phyloP scores from a whole-genome alignment of 1,140 invertebrate species.

The Psilanteris sp. region DNA sequence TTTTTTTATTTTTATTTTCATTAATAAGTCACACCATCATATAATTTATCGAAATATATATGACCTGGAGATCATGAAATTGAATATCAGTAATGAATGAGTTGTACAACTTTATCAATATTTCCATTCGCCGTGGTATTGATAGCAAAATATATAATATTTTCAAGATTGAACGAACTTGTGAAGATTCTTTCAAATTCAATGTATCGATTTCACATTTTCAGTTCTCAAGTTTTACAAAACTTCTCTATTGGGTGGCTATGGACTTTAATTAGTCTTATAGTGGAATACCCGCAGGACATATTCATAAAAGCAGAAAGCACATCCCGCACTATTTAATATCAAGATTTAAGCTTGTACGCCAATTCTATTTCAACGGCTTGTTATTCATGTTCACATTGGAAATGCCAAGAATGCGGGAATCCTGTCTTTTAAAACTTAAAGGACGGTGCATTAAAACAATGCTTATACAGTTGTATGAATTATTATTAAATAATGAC shows the following conservation, averaged over 20 bases:
- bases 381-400: slow-evolving; percentile 11
- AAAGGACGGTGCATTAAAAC: too few species aligned
- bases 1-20: too few species aligned
- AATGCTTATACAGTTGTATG: too few species aligned
- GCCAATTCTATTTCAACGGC: slow-evolving; percentile 4
- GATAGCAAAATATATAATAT: slow-evolving; percentile 38
- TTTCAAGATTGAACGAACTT: slow-evolving; percentile 44
- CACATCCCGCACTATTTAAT: slow-evolving; percentile 30
- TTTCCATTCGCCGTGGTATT: slow-evolving; percentile 32
- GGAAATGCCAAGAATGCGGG: slow-evolving; percentile 1
- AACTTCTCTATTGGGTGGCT: slow-evolving; percentile 29
- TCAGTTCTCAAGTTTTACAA: slow-evolving; percentile 36
- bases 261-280: slow-evolving; percentile 52
- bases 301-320: slow-evolving; percentile 43
- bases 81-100: slow-evolving; percentile 42
- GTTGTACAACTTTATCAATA: slow-evolving; percentile 34
- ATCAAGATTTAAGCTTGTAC: slow-evolving; percentile 25
- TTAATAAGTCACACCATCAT: slow-evolving; percentile 19
- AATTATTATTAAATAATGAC: too few species aligned
- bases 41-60: slow-evolving; percentile 41
- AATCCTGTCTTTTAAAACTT: too few species aligned
- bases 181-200: slow-evolving; percentile 42
- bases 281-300: slow-evolving; percentile 42
- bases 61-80: slow-evolving; percentile 39
- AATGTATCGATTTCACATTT: slow-evolving; percentile 44